Evolutionary conservation across 2,888 invertebrate species (phyloP).

Genomic region (Zhuqinia jingwanae): DNA sequence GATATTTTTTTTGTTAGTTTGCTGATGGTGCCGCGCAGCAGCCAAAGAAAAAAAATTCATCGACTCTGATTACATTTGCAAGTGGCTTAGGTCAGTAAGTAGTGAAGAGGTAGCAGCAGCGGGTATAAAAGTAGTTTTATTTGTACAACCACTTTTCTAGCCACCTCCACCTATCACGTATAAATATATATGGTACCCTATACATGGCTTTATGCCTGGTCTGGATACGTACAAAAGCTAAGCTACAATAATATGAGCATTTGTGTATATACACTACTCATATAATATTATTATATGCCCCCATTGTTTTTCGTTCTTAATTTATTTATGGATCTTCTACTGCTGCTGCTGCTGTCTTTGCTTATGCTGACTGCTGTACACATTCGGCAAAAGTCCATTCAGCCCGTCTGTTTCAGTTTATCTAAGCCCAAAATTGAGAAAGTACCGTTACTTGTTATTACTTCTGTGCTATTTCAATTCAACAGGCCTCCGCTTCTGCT

Average conservation of each 20-base stretch:
- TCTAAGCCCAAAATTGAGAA: constrained; percentile 30
- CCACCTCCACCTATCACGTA: too few relatives aligned
- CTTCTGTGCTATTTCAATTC: constrained; percentile 23
- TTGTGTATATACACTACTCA: too few relatives aligned
- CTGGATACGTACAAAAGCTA: background rate
- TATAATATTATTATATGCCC: background rate
- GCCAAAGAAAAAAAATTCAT: background rate
- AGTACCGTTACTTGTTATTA: constrained; percentile 41
- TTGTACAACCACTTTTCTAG: background rate
- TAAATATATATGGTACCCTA: too few relatives aligned
- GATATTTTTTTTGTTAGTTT: too few relatives aligned
- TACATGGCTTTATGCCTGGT: background rate
- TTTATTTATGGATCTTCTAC: constrained; percentile 55
- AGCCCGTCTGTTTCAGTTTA: constrained; percentile 4
- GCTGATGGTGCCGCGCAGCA: background rate
- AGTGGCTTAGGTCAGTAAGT: constrained; percentile 63
- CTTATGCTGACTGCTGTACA: background rate
- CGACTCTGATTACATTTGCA: constrained; percentile 21
- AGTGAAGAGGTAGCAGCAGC: background rate
- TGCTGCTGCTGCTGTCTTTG: background rate
- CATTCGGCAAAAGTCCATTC: constrained; percentile 14
- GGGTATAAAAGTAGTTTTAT: background rate
- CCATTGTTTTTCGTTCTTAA: constrained; percentile 28
- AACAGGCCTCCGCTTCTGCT: background rate
- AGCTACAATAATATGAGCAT: too few relatives aligned